Percentiles rank a stretch among this genome's conserved stretches.
Conservation (phyloP, 2,113 vertebrate species). For the Urocitellus parryii region DNA sequence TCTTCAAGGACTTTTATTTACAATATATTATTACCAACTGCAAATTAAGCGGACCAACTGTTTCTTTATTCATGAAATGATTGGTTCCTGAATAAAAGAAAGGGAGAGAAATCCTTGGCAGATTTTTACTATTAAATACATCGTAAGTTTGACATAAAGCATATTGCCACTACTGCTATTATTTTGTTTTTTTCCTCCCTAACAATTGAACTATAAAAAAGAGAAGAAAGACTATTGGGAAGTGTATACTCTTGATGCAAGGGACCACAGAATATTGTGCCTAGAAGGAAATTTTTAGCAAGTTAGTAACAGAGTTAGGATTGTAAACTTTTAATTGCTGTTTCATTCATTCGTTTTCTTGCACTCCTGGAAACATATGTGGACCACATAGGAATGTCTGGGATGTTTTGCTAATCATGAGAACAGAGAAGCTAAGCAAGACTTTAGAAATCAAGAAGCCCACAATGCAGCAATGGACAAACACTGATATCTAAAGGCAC, state of each 20-base stretch:
- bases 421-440: not conserved
- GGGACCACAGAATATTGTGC: not conserved
- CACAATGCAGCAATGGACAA: not conserved
- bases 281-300: not conserved
- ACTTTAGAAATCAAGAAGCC: not conserved
- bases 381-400: not conserved
- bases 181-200: not conserved
- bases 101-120: not conserved
- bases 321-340: not conserved
- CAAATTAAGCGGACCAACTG: not conserved
- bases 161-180: not conserved
- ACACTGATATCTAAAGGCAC: not conserved
- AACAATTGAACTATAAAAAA: not conserved
- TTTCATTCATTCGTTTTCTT: not conserved
- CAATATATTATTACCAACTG: not conserved
- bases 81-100: not conserved
- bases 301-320: not conserved
- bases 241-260: not conserved
- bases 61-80: not conserved
- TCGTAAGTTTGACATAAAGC: not conserved
- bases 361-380: not conserved
- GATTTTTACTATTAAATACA: not conserved
- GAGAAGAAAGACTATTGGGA: not conserved
- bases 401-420: not conserved
- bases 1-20: not conserved